Evolutionary conservation across 2,113 vertebrate species (phyloP), one percentile per base, ranked within the genome.

Genomic region (Pedetes capensis): DNA sequence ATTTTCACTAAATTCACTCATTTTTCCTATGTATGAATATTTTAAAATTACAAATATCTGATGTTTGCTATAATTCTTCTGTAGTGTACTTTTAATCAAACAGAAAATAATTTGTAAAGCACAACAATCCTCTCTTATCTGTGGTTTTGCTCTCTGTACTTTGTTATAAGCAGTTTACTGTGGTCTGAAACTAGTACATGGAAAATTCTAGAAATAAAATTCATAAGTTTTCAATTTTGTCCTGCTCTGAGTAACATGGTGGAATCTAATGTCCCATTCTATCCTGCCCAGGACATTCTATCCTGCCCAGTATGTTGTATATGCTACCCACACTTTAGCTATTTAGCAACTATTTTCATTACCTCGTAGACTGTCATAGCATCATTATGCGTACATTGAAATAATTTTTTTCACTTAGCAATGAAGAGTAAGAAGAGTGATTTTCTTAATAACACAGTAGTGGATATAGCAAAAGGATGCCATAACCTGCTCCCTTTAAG

Each of bases 281-380:
- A 44, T 3, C 9, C 11, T 37, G 14, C 25, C 25, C 20, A 27
- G 11, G 1, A 13, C 11, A 14, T 7, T 1, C 6, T n/a, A 47
- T 7, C 5, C 16, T 25, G 0, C 51, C 18, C 12, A 42, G 2
- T 34, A 20, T 74, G 11, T 9, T 51, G 34, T 37, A 42, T 63
- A 39, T 51, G 16, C 25, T 20, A 42, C 55, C 3, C 18, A 37
- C 4, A 12, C 9, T 29, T 39, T 14, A 16, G 6, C 8, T 18
- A 29, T 2, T 20, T 39, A 61, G 23, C 72, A 10, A 37, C 12
- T 51, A 81, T 39, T 1, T 9, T 20, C 7, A 12, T 59, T 61
- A 72, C 49, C 11, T 29, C n/a, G 37, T 4, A 11, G 5, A 8
- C 42, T 34, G 32, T 34, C 5, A 47, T 9, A n/a, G 4, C 4